phyloP scores from a whole-genome alignment of 2,888 invertebrate genomes.

The Calephelis perditalis region DNA sequence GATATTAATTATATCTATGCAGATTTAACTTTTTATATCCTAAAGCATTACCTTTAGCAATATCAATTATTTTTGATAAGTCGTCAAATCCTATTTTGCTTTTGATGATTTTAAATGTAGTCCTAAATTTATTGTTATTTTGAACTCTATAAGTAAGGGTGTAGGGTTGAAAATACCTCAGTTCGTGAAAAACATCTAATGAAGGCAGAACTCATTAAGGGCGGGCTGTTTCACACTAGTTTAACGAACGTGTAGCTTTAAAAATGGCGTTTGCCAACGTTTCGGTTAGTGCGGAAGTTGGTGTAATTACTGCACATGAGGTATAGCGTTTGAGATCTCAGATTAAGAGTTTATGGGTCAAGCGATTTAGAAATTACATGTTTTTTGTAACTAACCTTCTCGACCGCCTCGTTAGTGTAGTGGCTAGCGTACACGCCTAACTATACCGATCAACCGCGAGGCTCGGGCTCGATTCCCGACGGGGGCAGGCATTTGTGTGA shows the following conservation, averaged over 20 bases:
- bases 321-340: background rate
- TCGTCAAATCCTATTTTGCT: background rate
- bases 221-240: slow-evolving; percentile 10
- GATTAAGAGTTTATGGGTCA: slow-evolving; percentile 1
- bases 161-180: background rate
- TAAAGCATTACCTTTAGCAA: too few relatives aligned
- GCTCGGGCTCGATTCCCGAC: too few relatives aligned
- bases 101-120: background rate
- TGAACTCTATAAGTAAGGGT: background rate
- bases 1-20: too few relatives aligned
- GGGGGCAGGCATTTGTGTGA: too few relatives aligned
- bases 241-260: slow-evolving; percentile 2
- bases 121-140: background rate
- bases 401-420: too few relatives aligned
- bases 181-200: background rate
- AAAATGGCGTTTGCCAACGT: slow-evolving; percentile 3
- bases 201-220: slow-evolving; percentile 7
- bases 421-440: too few relatives aligned
- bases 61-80: background rate
- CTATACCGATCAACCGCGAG: too few relatives aligned
- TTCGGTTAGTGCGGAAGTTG: slow-evolving; percentile 1
- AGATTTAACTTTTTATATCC: too few relatives aligned
- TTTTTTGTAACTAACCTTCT: too few relatives aligned
- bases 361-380: background rate
- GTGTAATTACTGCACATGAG: slow-evolving; percentile 7